Evolutionary conservation across 2,113 vertebrate genomes (phyloP).

Genomic region (Seriola dumerili): DNA sequence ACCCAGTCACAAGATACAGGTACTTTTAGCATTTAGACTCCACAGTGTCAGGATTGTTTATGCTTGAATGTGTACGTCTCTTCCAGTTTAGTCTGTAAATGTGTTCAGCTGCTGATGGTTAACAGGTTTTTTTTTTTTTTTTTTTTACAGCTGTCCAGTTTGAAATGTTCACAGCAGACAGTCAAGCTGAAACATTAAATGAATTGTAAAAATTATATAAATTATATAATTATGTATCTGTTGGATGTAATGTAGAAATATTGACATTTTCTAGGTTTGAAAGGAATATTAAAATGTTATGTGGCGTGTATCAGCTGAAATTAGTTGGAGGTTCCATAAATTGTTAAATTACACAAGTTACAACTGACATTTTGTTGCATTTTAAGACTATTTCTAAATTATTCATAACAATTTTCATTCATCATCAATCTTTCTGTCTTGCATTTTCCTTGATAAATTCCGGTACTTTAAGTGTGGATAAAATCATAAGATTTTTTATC

Average conservation of each 20-base stretch:
- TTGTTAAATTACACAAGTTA: background rate
- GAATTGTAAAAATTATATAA: too few species aligned
- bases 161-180: background rate
- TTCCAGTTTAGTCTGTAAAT: background rate
- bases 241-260: background rate
- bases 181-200: background rate
- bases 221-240: background rate
- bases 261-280: too few species aligned
- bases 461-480: too few species aligned
- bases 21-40: background rate
- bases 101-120: background rate
- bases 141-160: background rate
- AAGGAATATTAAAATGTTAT: too few species aligned
- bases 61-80: background rate
- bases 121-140: too few species aligned
- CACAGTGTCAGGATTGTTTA: constrained; percentile 7
- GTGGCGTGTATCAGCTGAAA: too few species aligned
- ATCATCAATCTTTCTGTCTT: too few species aligned
- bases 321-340: background rate
- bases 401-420: too few species aligned
- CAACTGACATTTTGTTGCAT: too few species aligned
- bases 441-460: too few species aligned
- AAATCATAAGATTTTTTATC: too few species aligned
- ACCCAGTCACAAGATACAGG: constrained; percentile 3
- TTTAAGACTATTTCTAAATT: too few species aligned